Evolutionary conservation across 2,888 invertebrate genomes (phyloP), one percentile per base, ranked within the genome.

Genomic region (Cryptocephalus primarius): DNA sequence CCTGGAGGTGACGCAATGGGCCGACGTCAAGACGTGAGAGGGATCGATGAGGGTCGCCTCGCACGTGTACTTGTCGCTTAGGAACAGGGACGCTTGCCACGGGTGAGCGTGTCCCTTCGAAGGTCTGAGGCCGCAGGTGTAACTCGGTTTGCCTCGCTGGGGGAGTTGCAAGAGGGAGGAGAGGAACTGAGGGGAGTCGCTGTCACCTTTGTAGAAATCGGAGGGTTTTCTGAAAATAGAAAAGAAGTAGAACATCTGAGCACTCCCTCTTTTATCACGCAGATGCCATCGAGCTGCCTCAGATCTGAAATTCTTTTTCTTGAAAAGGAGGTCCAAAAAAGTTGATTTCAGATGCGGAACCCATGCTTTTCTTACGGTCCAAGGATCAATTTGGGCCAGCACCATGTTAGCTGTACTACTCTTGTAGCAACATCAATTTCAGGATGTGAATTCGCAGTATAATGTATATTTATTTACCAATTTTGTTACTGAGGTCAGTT

Each of bases 1-100:
- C 45, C 49, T 51, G 40, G 50, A 56, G n/a, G 59, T 56, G 9
- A 60, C 59, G 43, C 60, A 60, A 47, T 60, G 60, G n/a, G 59
- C 60, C 13, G 59, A 41, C 10, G 59, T 58, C 32, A 60, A 33
- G 11, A 60, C 45, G 43, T 57, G 51, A 12, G 43, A 46, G 8
- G 55, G 48, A 12, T 54, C 50, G 14, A 60, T 54, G 10, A 60
- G 48, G 34, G 53, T 56, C 8, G 54, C 60, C 39, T 54, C 56
- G 40, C 60, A 60, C 8, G 47, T 40, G 22, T 51, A 49, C 32
- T 47, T 40, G 14, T 52, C 48, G 8, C 33, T 45, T 31, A 50
- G 31, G 39, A 44, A 48, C 31, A 59, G 41, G 6, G 53, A 38
- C 8, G 53, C 55, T 39, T 49, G 51, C 59, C 59, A 59, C 4